phyloP scores from a whole-genome alignment of 2,797 vertebrate species.

The Uromys caudimaculatus region DNA sequence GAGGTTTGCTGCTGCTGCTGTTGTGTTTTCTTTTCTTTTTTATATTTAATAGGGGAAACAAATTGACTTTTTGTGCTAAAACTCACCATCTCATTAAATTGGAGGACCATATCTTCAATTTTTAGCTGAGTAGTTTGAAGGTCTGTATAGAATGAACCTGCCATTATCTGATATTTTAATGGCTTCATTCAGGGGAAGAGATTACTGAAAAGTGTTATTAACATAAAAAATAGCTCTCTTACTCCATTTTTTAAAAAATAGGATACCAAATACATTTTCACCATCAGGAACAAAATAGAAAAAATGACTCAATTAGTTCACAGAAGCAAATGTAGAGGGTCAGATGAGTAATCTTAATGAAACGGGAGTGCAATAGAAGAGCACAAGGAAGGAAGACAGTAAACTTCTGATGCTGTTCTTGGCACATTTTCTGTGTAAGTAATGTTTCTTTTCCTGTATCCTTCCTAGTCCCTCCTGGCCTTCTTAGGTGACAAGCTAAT shows the following conservation, averaged over 20 bases:
- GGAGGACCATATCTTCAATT: background rate
- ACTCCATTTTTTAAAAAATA: constrained; percentile 34
- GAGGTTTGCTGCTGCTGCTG: background rate
- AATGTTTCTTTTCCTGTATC: constrained; percentile 49
- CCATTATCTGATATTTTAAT: constrained; percentile 45
- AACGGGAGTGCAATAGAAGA: constrained; percentile 21
- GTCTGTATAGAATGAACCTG: background rate
- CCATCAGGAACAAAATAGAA: constrained; percentile 27
- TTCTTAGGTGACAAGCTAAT: constrained; percentile 70
- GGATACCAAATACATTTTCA: constrained; percentile 52
- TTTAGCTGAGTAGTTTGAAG: constrained; percentile 44
- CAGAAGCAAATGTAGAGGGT: constrained; percentile 60
- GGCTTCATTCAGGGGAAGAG: constrained; percentile 12
- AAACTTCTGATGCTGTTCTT: constrained; percentile 66
- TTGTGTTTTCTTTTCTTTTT: background rate
- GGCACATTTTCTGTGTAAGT: constrained; percentile 39
- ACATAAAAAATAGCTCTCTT: constrained; percentile 37
- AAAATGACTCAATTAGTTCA: constrained; percentile 64
- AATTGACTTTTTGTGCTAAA: background rate
- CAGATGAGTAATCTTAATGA: constrained; percentile 66
- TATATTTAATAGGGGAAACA: background rate
- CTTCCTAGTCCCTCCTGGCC: background rate
- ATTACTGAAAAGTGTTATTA: constrained; percentile 51
- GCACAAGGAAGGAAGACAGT: constrained; percentile 32
- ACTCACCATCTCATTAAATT: constrained; percentile 34